Base-by-base conservation (phyloP, 2,113 vertebrate genomes). In the Baryphthengus martii region DNA sequence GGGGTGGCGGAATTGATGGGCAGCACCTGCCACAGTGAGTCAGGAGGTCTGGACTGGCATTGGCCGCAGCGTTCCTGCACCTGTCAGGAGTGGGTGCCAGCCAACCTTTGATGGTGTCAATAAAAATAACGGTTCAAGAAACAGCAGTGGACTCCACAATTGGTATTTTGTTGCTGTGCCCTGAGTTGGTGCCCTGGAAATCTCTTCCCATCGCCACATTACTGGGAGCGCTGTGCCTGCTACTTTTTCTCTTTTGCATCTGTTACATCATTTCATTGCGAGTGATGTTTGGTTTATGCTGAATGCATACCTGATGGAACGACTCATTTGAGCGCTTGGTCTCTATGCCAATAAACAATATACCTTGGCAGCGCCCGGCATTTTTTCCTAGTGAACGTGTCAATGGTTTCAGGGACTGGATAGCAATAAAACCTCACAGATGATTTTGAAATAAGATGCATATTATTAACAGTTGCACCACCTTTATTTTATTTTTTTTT, bases 341-440 rank as follows among this genome's bases (percentile, higher is more conserved):
- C 79, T 89, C 86, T 95, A 24, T 92, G 95, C 95, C 92, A 93
- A 84, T 95, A 96, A 97, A 95, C 95, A 97, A 61, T 95, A 81
- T 90, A 76, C 86, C 76, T 96, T 96, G 96, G 96, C 96, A 95
- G 88, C 2, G 1, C 75, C 61, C 49, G 61, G 87, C 90, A 90
- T 95, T 95, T 92, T 95, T 93, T 95, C 55, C 91, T 89, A 56
- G 53, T 95, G 90, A 94, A 95, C 0, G 0, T 92, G 70, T 94
- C 85, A 93, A 82, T 94, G 79, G 62, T 61, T 94, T 80, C 73
- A 61, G 58, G 71, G 66, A 35, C 73, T 76, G 80, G 73, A 78
- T 92, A 62, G 40, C 63, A 68, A 66, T 85, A 89, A 88, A 84
- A 88, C 16, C 26, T 67, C 76, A 49, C 1, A 8, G 80, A 61